These are phyloP conservation scores for Platanista minor DNA, from an alignment of 2,113 vertebrate genomes.

Conservation along the genomic window DNA sequence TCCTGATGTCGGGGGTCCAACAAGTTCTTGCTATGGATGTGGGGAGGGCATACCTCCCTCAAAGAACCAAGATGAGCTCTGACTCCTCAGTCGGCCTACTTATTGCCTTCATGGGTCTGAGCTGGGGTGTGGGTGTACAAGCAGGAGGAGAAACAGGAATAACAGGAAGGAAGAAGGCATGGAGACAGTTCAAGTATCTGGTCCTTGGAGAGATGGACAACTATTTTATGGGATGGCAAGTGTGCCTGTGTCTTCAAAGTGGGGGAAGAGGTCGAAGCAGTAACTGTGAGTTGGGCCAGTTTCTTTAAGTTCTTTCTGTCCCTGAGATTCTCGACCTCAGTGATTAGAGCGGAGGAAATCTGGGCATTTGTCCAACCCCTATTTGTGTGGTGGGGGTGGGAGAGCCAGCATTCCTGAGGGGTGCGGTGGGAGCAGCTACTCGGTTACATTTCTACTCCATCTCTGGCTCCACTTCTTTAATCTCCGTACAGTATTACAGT, in stretches of 20 bases:
- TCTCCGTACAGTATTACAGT: neutral
- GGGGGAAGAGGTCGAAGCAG: neutral
- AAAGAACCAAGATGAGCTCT: neutral
- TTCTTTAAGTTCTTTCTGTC: neutral
- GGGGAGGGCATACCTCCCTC: neutral
- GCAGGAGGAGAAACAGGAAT: neutral
- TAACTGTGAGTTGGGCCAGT: neutral
- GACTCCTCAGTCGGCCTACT: neutral
- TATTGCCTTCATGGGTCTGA: neutral
- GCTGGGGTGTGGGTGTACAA: neutral
- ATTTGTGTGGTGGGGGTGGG: neutral
- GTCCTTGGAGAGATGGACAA: neutral
- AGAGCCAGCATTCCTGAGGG: neutral
- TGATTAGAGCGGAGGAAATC: neutral
- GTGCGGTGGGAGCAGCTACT: neutral
- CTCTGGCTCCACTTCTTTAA: neutral
- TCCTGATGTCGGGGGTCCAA: neutral
- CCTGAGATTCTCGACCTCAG: neutral
- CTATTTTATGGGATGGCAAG: neutral
- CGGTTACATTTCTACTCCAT: neutral
- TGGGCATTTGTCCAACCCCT: conserved; percentile 16
- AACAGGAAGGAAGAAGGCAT: neutral
- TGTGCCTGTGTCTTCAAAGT: neutral
- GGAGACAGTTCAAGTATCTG: neutral
- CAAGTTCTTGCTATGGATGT: neutral